phyloP scores from a whole-genome alignment of 2,113 vertebrate species.

The Platichthys flesus region DNA sequence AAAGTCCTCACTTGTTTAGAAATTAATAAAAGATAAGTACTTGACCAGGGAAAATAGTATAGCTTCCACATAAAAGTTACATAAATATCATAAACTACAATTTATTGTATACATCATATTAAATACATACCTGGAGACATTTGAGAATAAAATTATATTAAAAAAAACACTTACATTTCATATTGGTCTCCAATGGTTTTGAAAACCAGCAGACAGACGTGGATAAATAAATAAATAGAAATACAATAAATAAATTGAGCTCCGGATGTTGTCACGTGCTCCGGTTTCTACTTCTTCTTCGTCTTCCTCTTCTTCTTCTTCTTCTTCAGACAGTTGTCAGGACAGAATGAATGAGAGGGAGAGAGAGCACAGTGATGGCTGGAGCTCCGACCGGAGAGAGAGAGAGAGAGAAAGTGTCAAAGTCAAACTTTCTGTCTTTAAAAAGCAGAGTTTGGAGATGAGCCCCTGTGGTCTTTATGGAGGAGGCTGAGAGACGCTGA shows the following conservation, averaged over 20 bases:
- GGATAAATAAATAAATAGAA: constrained; percentile 71
- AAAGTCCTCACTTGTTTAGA: not conserved
- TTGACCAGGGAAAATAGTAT: not conserved
- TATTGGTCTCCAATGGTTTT: constrained; percentile 76
- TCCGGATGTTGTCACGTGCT: constrained; percentile 84
- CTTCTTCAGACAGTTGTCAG: constrained; percentile 68
- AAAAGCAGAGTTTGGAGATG: constrained; percentile 63
- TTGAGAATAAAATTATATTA: not conserved
- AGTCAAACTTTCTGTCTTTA: constrained; percentile 47
- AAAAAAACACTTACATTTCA: constrained; percentile 83
- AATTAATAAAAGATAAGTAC: not conserved
- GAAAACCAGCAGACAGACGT: constrained; percentile 56
- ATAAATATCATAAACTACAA: not conserved
- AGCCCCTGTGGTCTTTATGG: constrained; percentile 62
- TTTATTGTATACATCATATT: not conserved
- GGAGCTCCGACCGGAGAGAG: constrained; percentile 22
- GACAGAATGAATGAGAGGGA: constrained; percentile 72
- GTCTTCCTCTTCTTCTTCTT: constrained; percentile 56
- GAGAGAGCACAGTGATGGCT: constrained; percentile 58
- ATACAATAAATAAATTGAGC: constrained; percentile 76
- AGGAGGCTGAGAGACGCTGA: constrained; percentile 59
- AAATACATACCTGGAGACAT: not conserved
- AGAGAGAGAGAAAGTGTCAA: constrained; percentile 19
- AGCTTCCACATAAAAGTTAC: not conserved
- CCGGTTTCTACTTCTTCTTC: constrained; percentile 54